These are phyloP conservation scores for Enteromius afrohamiltoni DNA, from an alignment of 2,797 vertebrate genomes.

Conservation along the genomic window DNA sequence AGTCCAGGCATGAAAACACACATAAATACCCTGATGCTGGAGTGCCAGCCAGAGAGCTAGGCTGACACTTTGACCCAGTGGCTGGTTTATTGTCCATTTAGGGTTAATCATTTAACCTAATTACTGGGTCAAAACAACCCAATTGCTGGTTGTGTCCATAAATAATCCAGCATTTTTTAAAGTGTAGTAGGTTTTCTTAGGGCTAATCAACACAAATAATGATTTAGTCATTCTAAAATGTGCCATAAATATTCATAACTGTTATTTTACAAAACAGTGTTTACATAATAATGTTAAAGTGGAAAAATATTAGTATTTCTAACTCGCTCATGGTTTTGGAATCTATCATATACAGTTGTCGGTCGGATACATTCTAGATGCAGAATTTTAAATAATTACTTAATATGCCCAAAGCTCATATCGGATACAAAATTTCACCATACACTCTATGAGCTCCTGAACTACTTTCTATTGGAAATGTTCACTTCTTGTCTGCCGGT, in stretches of 20 bases:
- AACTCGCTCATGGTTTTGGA: neutral
- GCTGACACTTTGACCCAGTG: too few species aligned
- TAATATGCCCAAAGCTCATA: neutral
- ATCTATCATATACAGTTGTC: neutral
- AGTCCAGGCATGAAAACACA: too few species aligned
- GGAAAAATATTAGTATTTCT: neutral
- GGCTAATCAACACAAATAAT: neutral
- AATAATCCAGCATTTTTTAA: too few species aligned
- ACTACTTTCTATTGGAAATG: neutral
- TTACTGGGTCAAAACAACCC: too few species aligned
- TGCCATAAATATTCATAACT: neutral
- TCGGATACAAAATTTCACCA: neutral
- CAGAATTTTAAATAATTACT: neutral
- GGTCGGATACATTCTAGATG: neutral
- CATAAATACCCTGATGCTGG: too few species aligned
- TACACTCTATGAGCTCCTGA: neutral
- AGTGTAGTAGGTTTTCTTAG: neutral
- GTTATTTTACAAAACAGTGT: neutral
- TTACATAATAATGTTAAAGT: neutral
- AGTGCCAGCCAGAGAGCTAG: too few species aligned
- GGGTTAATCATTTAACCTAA: too few species aligned
- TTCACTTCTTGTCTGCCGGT: neutral
- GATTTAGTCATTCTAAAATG: neutral
- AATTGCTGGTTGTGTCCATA: too few species aligned
- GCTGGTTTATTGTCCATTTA: too few species aligned